Evolutionary conservation across 1,140 invertebrate species (phyloP).

Genomic region (Dreissena rostriformis): DNA sequence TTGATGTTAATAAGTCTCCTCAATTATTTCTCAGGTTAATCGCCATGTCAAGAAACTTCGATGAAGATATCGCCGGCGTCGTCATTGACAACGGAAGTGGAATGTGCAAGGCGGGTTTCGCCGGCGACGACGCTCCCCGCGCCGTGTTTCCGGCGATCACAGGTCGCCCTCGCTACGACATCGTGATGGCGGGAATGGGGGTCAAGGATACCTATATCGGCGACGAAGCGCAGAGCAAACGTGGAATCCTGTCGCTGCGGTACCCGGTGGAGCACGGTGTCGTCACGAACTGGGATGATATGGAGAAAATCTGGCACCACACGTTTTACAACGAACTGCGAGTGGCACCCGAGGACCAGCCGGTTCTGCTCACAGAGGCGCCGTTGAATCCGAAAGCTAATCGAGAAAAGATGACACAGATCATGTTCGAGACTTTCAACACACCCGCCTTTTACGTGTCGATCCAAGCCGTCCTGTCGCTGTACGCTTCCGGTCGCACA

Average conservation of each 20-base stretch:
- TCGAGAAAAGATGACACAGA: not conserved
- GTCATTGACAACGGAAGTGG: conserved; percentile 92
- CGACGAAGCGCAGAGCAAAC: conserved; percentile 87
- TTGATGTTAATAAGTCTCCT: too few species aligned
- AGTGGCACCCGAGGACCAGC: conserved; percentile 79
- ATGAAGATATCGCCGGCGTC: conserved; percentile 91
- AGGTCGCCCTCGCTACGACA: conserved; percentile 88
- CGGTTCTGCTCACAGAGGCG: conserved; percentile 75
- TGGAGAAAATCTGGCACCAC: conserved; percentile 84
- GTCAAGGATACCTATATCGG: conserved; percentile 79
- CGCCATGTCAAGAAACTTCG: not conserved
- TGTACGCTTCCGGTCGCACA: conserved; percentile 96
- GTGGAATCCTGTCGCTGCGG: conserved; percentile 81
- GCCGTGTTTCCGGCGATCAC: conserved; percentile 95
- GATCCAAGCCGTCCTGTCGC: conserved; percentile 94
- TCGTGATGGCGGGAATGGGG: conserved; percentile 24
- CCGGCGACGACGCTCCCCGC: conserved; percentile 93
- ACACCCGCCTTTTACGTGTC: conserved; percentile 82
- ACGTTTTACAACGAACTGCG: conserved; percentile 95
- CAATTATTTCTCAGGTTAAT: too few species aligned
- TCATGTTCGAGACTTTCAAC: conserved; percentile 2
- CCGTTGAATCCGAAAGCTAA: conserved; percentile 31
- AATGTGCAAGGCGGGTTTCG: conserved; percentile 92
- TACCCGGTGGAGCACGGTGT: conserved; percentile 83
- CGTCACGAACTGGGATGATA: conserved; percentile 96